phyloP scores from a whole-genome alignment of 2,797 vertebrate species.

The Melanotaenia nigrans region DNA sequence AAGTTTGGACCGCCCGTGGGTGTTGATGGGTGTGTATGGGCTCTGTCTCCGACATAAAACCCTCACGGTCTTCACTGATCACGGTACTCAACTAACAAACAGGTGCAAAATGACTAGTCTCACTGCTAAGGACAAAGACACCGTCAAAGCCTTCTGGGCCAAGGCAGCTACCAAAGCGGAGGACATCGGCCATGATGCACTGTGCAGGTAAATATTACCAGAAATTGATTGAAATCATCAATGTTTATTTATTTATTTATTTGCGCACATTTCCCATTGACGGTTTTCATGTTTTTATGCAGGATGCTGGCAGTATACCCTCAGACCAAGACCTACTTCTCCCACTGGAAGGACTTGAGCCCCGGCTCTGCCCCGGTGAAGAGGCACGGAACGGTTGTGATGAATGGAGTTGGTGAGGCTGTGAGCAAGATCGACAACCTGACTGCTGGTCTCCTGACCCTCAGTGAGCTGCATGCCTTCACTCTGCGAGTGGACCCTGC shows the following conservation, averaged over 20 bases:
- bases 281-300: too few relatives aligned
- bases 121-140: slow-evolving; percentile 73
- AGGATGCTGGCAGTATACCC: too few relatives aligned
- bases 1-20: slow-evolving; percentile 4
- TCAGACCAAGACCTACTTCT: slow-evolving; percentile 74
- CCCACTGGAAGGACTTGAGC: slow-evolving; percentile 83
- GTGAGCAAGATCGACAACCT: slow-evolving; percentile 80
- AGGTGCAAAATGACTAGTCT: slow-evolving; percentile 71
- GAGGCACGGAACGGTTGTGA: slow-evolving; percentile 79
- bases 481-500: slow-evolving; percentile 87
- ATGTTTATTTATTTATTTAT: too few relatives aligned
- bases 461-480: slow-evolving; percentile 89
- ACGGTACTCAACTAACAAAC: background rate
- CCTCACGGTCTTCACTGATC: background rate
- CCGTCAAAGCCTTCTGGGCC: slow-evolving; percentile 68
- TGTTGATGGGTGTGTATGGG: slow-evolving; percentile 25
- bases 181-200: slow-evolving; percentile 68
- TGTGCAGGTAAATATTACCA: slow-evolving; percentile 77
- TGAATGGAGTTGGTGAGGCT: slow-evolving; percentile 66
- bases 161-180: slow-evolving; percentile 42
- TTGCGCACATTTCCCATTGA: too few relatives aligned
- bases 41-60: slow-evolving; percentile 46
- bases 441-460: slow-evolving; percentile 63
- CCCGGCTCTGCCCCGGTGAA: slow-evolving; percentile 75
- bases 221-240: too few relatives aligned